Conservation (phyloP, 2,113 vertebrate genomes). For the Silurus asotus region DNA sequence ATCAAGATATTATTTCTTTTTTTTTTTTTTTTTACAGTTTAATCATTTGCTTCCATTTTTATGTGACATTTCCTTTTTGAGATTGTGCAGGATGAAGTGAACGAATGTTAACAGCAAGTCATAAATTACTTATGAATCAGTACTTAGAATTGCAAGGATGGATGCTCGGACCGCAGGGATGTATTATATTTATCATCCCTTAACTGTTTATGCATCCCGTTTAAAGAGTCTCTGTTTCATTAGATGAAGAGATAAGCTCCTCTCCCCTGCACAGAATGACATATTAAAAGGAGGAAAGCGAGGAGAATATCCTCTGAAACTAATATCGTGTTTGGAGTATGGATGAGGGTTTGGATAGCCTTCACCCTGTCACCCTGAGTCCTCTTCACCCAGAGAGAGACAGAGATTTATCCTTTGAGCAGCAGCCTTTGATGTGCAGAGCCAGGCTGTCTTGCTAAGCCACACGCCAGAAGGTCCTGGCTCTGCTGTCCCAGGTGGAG, state of each 20-base stretch:
- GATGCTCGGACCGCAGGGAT: neutral
- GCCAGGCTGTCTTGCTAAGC: conserved; percentile 47
- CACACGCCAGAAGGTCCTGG: conserved; percentile 50
- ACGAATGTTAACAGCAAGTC: neutral
- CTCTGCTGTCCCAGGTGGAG: conserved; percentile 59
- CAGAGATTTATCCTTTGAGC: conserved; percentile 30
- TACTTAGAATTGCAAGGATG: neutral
- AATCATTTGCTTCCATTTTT: neutral
- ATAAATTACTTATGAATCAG: neutral
- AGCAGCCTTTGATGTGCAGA: conserved; percentile 49
- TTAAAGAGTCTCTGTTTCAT: conserved; percentile 20
- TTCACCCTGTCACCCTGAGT: conserved; percentile 50
- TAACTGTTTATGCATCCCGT: neutral
- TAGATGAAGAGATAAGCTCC: conserved; percentile 31
- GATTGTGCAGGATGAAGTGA: neutral
- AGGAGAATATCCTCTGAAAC: conserved; percentile 40
- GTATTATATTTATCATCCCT: neutral
- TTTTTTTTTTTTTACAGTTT: neutral
- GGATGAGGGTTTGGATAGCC: conserved; percentile 35
- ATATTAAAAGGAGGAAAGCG: conserved; percentile 29
- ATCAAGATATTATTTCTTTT: neutral
- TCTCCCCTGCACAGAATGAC: conserved; percentile 27
- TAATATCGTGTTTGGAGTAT: conserved; percentile 35
- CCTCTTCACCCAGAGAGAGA: conserved; percentile 38
- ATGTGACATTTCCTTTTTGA: neutral